Evolutionary conservation across 1,140 invertebrate species (phyloP).

Genomic region (Pissodes strobi): DNA sequence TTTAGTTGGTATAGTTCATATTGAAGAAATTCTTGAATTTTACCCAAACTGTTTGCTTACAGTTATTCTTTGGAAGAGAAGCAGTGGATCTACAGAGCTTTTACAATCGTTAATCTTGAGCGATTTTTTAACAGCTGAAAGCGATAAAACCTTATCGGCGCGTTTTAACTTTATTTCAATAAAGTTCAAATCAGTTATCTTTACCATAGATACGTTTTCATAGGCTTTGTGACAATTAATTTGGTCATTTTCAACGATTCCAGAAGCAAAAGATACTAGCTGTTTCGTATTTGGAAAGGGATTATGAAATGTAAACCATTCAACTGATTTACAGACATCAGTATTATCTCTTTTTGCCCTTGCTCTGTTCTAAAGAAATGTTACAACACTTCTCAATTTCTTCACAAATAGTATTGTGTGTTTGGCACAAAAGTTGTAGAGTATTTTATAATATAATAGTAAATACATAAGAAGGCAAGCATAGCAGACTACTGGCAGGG

Average conservation of each 20-base stretch:
- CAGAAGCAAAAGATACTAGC: constrained; percentile 53
- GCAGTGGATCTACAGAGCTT: constrained; percentile 51
- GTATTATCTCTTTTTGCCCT: constrained; percentile 51
- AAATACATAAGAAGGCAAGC: too few relatives aligned
- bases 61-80: constrained; percentile 55
- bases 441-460: too few relatives aligned
- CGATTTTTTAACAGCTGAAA: constrained; percentile 14
- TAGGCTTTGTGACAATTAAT: constrained; percentile 55
- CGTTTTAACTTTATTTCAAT: constrained; percentile 49
- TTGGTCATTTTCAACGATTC: constrained; percentile 47
- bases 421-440: too few relatives aligned
- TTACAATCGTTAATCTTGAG: constrained; percentile 42
- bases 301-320: too few relatives aligned
- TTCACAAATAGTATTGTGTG: constrained; percentile 44
- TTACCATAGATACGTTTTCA: constrained; percentile 50
- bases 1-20: constrained; percentile 55
- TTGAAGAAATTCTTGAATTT: constrained; percentile 49
- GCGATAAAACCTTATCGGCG: constrained; percentile 30
- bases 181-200: constrained; percentile 45
- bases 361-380: constrained; percentile 46
- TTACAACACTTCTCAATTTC: constrained; percentile 51
- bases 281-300: too few relatives aligned
- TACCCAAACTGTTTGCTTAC: constrained; percentile 49
- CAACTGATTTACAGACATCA: constrained; percentile 48
- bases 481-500: too few relatives aligned